Percentiles rank a stretch among this genome's conserved stretches.
These are phyloP conservation scores for Incurvaria masculella DNA, from an alignment of 2,888 invertebrate species.

Conservation along the genomic window DNA sequence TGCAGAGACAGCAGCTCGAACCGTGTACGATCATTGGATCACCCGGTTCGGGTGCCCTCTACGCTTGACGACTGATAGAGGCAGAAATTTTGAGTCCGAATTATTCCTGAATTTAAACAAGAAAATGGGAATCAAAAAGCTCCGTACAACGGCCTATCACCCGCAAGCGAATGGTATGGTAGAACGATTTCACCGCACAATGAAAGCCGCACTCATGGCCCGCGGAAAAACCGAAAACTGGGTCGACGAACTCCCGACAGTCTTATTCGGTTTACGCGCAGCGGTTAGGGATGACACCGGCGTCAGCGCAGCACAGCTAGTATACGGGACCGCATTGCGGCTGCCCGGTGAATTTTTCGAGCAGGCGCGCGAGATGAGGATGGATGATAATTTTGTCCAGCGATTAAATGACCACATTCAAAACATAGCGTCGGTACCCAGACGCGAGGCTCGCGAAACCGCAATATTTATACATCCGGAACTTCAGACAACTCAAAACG, in stretches of 20 bases:
- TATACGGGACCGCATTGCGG: conserved; percentile 13
- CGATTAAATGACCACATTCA: too few species aligned
- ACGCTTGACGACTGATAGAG: conserved; percentile 25
- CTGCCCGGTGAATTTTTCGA: conserved; percentile 16
- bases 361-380: too few species aligned
- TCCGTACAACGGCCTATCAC: conserved; percentile 24
- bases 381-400: too few species aligned
- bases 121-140: conserved; percentile 11
- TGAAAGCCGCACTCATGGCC: conserved; percentile 23
- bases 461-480: too few species aligned
- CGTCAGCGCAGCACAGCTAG: conserved; percentile 12
- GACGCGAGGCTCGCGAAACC: too few species aligned
- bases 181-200: conserved; percentile 27
- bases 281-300: conserved; percentile 8
- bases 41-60: conserved; percentile 25
- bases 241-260: conserved; percentile 22
- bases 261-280: conserved; percentile 19
- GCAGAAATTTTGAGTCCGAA: conserved; percentile 26
- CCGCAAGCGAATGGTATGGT: conserved; percentile 29
- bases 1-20: conserved; percentile 21
- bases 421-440: too few species aligned
- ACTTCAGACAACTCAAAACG: too few species aligned
- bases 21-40: conserved; percentile 26
- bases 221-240: conserved; percentile 10
- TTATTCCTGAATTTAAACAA: conserved; percentile 21